Evolutionary conservation across 2,888 invertebrate genomes (phyloP).

Genomic region (Dusona sp.): DNA sequence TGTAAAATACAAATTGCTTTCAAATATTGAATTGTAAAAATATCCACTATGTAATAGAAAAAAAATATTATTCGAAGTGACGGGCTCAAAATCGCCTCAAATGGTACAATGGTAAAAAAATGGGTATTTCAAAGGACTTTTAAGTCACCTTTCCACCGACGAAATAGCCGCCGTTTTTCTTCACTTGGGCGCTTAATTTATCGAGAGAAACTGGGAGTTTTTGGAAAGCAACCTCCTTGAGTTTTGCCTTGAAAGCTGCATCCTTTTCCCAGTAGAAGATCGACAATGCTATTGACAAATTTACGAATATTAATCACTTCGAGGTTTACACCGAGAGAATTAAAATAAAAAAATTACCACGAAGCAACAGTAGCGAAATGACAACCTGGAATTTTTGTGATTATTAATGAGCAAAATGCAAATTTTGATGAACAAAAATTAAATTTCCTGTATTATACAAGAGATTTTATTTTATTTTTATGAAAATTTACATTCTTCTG

Average conservation of each 20-base stretch:
- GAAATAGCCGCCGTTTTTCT: conserved; percentile 80
- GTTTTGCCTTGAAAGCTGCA: conserved; percentile 72
- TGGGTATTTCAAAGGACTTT: neutral
- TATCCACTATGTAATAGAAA: neutral
- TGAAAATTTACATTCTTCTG: too few relatives aligned
- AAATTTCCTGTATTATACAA: too few relatives aligned
- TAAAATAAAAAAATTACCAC: too few relatives aligned
- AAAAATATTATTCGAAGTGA: neutral
- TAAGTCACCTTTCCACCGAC: conserved; percentile 78
- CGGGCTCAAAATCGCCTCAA: neutral
- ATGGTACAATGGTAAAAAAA: neutral
- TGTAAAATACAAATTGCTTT: too few relatives aligned
- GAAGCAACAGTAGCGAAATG: too few relatives aligned
- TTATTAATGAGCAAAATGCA: too few relatives aligned
- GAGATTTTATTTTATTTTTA: too few relatives aligned
- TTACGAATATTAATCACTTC: neutral
- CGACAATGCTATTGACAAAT: conserved; percentile 72
- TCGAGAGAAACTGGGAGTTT: conserved; percentile 74
- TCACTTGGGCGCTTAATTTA: conserved; percentile 78
- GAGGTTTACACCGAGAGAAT: too few relatives aligned
- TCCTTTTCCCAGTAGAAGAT: conserved; percentile 78
- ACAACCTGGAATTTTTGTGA: too few relatives aligned
- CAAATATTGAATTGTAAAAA: too few relatives aligned
- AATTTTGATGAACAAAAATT: too few relatives aligned
- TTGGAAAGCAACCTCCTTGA: conserved; percentile 75